Evolutionary conservation across 2,797 vertebrate genomes (phyloP).

Genomic region (Helicolenus hilgendorfi): DNA sequence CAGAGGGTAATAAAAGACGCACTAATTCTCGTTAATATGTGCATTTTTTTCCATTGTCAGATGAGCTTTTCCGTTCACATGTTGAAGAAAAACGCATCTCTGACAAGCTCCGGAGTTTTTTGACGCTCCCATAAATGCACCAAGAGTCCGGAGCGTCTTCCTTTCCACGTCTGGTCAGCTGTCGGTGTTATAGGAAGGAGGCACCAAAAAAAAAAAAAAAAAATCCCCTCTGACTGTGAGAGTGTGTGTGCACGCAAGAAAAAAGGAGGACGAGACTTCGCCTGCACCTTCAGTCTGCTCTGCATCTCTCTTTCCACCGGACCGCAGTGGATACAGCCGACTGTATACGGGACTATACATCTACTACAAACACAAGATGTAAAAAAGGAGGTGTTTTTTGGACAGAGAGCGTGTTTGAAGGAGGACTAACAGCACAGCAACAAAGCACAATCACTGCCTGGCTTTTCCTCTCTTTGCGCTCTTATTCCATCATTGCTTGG

Average conservation of each 20-base stretch:
- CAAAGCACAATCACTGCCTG: constrained; percentile 37
- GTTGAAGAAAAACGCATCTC: constrained; percentile 16
- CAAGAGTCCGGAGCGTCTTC: constrained; percentile 29
- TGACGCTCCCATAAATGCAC: constrained; percentile 14
- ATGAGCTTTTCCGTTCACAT: neutral
- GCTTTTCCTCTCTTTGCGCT: constrained; percentile 39
- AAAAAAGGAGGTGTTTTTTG: constrained; percentile 23
- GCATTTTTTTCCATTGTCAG: neutral
- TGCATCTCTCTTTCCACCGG: constrained; percentile 65
- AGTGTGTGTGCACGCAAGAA: constrained; percentile 35
- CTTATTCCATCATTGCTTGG: constrained; percentile 18
- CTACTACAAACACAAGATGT: constrained; percentile 28
- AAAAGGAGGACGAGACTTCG: constrained; percentile 41
- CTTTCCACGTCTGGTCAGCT: constrained; percentile 9
- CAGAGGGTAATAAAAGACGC: neutral
- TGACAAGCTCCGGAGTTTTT: constrained; percentile 14
- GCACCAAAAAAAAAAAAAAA: neutral
- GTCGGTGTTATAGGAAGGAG: constrained; percentile 26
- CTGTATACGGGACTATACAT: constrained; percentile 17
- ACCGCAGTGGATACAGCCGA: constrained; percentile 65
- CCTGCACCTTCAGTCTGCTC: constrained; percentile 71
- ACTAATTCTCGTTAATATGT: neutral
- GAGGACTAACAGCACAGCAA: constrained; percentile 19
- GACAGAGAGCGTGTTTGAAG: constrained; percentile 10
- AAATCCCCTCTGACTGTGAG: neutral